Evolutionary conservation across 2,113 vertebrate species (phyloP).

Genomic region (Rafetus swinhoei): DNA sequence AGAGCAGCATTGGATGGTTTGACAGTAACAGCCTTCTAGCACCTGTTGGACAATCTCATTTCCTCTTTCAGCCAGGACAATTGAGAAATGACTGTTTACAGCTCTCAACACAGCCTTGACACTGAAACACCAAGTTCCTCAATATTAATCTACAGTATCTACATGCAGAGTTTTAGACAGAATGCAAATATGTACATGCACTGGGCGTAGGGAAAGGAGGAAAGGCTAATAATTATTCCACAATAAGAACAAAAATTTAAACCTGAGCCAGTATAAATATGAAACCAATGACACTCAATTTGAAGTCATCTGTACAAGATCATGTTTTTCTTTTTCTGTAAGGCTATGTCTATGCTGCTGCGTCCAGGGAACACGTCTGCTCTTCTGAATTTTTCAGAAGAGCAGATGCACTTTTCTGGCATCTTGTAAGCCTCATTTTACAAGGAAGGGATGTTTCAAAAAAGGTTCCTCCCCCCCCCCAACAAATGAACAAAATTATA

Average conservation of each 20-base stretch:
- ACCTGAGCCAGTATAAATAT: background rate
- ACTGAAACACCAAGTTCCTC: background rate
- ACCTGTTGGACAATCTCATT: background rate
- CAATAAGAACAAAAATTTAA: background rate
- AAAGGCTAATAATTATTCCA: background rate
- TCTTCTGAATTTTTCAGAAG: too few relatives aligned
- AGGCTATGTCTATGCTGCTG: too few relatives aligned
- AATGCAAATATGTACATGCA: background rate
- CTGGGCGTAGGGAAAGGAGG: background rate
- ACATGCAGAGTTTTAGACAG: background rate
- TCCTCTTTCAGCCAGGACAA: background rate
- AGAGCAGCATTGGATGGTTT: background rate
- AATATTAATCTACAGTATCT: background rate
- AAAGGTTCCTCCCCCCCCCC: too few relatives aligned
- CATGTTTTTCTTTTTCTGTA: background rate
- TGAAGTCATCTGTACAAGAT: background rate
- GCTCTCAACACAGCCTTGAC: background rate
- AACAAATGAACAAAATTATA: background rate
- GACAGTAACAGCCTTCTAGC: background rate
- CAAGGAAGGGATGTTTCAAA: too few relatives aligned
- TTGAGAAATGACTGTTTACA: background rate
- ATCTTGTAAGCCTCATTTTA: too few relatives aligned
- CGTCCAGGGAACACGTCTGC: too few relatives aligned
- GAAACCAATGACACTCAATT: background rate
- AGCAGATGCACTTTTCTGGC: too few relatives aligned